A percentile compares a stretch with the other conserved stretches of the same genome.
phyloP scores from a whole-genome alignment of 2,797 vertebrate genomes.

The Sebastes hubbsi region DNA sequence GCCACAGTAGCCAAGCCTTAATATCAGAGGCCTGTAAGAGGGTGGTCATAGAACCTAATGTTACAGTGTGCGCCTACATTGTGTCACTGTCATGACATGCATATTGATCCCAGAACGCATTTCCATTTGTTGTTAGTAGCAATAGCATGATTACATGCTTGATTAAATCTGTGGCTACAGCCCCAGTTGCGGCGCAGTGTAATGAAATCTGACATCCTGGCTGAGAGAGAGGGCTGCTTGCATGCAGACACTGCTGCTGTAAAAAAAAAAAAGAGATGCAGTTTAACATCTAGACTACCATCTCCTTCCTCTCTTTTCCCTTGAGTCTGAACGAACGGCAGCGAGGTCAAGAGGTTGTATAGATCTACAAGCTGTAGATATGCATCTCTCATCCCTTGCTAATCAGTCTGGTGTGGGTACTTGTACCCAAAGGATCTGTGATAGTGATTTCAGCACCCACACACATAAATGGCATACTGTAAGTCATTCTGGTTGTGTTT shows the following conservation, averaged over 20 bases:
- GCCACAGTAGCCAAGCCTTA: neutral
- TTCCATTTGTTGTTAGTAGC: conserved; percentile 52
- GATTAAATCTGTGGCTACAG: conserved; percentile 55
- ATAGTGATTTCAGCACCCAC: conserved; percentile 12
- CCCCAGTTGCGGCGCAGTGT: conserved; percentile 30
- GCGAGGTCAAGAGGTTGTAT: neutral
- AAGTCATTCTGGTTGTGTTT: neutral
- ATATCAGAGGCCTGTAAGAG: neutral
- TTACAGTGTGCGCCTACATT: neutral
- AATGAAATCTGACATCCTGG: conserved; percentile 65
- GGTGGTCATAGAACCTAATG: conserved; percentile 27
- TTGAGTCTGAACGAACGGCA: neutral
- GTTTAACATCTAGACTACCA: neutral
- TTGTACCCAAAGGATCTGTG: neutral
- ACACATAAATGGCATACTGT: neutral
- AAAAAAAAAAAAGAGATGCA: conserved; percentile 7
- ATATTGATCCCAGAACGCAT: conserved; percentile 44
- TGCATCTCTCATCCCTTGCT: conserved; percentile 24
- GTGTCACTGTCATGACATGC: conserved; percentile 37
- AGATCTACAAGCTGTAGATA: conserved; percentile 17
- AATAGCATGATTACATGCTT: conserved; percentile 49
- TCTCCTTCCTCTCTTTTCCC: neutral
- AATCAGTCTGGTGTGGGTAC: conserved; percentile 17
- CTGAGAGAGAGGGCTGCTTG: conserved; percentile 29
- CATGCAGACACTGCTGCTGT: conserved; percentile 11